These are phyloP conservation scores for Drosophila colorata DNA, from an alignment of 2,888 invertebrate genomes.

Conservation along the genomic window DNA sequence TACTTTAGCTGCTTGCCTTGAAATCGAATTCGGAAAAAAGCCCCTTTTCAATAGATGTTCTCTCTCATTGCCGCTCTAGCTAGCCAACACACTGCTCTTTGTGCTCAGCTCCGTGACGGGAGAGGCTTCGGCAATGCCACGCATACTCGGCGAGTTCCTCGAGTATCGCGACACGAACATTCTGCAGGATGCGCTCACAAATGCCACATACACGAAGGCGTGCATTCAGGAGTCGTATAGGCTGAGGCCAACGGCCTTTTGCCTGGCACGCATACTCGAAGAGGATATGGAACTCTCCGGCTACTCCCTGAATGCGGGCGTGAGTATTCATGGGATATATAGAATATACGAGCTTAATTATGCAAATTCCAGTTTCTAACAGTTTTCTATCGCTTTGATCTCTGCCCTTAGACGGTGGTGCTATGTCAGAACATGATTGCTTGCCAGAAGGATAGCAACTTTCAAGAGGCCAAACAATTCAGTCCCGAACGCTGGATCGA, in stretches of 20 bases:
- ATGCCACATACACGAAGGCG: constrained; percentile 91
- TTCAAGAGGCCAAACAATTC: constrained; percentile 89
- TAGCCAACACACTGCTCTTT: constrained; percentile 93
- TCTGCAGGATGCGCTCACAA: constrained; percentile 87
- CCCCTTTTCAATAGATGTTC: background rate
- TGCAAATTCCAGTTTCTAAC: constrained; percentile 1
- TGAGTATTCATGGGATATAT: constrained; percentile 84
- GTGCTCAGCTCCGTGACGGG: constrained; percentile 91
- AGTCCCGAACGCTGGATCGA: constrained; percentile 92
- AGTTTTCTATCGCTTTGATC: background rate
- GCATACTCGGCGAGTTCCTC: constrained; percentile 88
- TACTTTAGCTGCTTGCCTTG: background rate
- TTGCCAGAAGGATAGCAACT: constrained; percentile 91
- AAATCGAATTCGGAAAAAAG: too few species aligned
- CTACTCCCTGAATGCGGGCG: constrained; percentile 90
- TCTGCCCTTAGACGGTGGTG: constrained; percentile 88
- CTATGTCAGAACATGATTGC: constrained; percentile 94
- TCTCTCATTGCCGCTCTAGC: constrained; percentile 84
- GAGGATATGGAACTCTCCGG: constrained; percentile 90
- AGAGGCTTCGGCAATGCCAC: constrained; percentile 88
- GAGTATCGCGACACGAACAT: constrained; percentile 87
- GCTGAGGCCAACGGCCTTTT: constrained; percentile 90
- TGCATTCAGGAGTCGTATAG: constrained; percentile 91
- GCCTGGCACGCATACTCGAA: constrained; percentile 91
- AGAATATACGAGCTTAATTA: background rate